phyloP scores from a whole-genome alignment of 1,140 invertebrate species.

The Parapsyche elsis region DNA sequence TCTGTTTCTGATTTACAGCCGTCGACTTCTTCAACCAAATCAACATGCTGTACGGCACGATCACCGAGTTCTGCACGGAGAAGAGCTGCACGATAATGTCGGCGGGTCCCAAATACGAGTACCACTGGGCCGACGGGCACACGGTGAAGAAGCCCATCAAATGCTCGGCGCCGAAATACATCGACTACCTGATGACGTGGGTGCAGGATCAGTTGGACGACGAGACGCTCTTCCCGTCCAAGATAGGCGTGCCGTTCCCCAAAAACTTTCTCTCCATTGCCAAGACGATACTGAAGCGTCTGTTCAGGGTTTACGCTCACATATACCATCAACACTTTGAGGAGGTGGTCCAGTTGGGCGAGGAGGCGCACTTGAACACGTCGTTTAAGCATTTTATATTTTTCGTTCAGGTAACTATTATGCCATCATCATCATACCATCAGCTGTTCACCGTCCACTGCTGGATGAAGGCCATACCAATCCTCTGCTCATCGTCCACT shows the following conservation, averaged over 20 bases:
- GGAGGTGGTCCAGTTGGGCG: slow-evolving; percentile 96
- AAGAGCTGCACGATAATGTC: slow-evolving; percentile 98
- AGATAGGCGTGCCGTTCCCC: slow-evolving; percentile 99
- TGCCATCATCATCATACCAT: too few relatives aligned
- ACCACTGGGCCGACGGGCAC: slow-evolving; percentile 99
- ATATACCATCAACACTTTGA: slow-evolving; percentile 99
- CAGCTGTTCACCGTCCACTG: too few relatives aligned
- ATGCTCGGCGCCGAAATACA: slow-evolving; percentile 99
- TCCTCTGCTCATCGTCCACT: too few relatives aligned
- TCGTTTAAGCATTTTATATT: slow-evolving; percentile 99
- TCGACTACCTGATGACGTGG: slow-evolving; percentile 99
- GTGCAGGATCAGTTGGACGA: slow-evolving; percentile 99
- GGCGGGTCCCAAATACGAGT: slow-evolving; percentile 98
- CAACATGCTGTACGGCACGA: slow-evolving; percentile 99
- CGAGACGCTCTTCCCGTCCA: slow-evolving; percentile 97
- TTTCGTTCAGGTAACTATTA: slow-evolving; percentile 97
- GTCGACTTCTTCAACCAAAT: slow-evolving; percentile 99
- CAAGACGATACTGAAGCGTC: slow-evolving; percentile 97
- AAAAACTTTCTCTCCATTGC: slow-evolving; percentile 98
- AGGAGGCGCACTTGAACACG: slow-evolving; percentile 99
- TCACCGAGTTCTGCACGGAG: slow-evolving; percentile 99
- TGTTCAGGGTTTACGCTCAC: slow-evolving; percentile 99
- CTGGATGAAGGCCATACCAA: too few relatives aligned
- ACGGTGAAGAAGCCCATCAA: slow-evolving; percentile 99
- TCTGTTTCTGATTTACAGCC: slow-evolving; percentile 71